phyloP scores from a whole-genome alignment of 1,140 invertebrate species.

The Littorina saxatilis region DNA sequence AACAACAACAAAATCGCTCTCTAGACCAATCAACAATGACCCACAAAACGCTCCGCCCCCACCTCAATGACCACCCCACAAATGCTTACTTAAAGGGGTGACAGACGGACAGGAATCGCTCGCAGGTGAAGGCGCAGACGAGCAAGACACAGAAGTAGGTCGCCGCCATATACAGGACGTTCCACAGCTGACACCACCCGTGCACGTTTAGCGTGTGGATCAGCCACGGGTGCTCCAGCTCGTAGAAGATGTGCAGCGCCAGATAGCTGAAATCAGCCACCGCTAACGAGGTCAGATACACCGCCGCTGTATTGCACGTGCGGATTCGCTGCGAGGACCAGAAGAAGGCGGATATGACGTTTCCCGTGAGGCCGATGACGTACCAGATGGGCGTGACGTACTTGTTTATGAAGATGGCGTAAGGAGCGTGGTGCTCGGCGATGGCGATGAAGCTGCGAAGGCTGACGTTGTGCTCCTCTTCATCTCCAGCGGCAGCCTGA shows the following conservation, averaged over 20 bases:
- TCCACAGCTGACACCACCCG: constrained; percentile 60
- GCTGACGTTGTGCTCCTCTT: neutral
- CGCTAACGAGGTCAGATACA: constrained; percentile 69
- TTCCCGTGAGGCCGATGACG: constrained; percentile 68
- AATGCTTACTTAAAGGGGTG: constrained; percentile 80
- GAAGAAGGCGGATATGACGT: constrained; percentile 62
- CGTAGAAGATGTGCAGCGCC: constrained; percentile 64
- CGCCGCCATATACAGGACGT: constrained; percentile 58
- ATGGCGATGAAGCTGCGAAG: constrained; percentile 22
- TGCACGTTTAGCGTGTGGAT: constrained; percentile 54
- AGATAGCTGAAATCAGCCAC: constrained; percentile 67
- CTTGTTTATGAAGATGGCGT: constrained; percentile 53
- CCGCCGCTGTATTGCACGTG: constrained; percentile 65
- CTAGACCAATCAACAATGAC: too few relatives aligned
- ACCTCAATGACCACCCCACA: neutral
- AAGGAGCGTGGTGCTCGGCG: constrained; percentile 41
- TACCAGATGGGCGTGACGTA: constrained; percentile 62
- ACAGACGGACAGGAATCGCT: constrained; percentile 88
- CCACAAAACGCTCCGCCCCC: too few relatives aligned
- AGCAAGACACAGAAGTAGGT: constrained; percentile 66
- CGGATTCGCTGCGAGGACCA: constrained; percentile 67
- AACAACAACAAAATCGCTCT: too few relatives aligned
- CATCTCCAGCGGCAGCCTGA: neutral
- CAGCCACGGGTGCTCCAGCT: constrained; percentile 69
- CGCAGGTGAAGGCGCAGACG: constrained; percentile 87